Conservation (phyloP, 2,113 vertebrate genomes). For the Poecilia latipinna region DNA sequence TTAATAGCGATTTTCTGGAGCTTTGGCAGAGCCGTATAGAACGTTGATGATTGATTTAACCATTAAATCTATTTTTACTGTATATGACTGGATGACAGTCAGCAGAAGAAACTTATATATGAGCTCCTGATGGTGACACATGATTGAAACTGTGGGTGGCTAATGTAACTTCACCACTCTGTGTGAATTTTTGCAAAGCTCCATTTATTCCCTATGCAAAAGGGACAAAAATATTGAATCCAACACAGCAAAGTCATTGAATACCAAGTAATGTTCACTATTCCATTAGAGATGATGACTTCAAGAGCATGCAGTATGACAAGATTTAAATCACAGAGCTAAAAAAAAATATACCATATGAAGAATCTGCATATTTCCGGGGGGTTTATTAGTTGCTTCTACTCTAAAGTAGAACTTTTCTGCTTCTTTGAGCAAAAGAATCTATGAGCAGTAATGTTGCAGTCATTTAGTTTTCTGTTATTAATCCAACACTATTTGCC, state of each 20-base stretch:
- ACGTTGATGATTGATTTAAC: background rate
- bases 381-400: constrained; percentile 3
- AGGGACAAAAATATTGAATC: constrained; percentile 7
- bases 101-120: background rate
- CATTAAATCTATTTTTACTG: too few relatives aligned
- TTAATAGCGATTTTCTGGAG: fast-evolving
- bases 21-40: background rate
- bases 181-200: constrained; percentile 1
- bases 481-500: background rate
- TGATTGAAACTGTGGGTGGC: background rate
- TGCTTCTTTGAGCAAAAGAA: background rate
- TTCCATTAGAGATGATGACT: constrained; percentile 33
- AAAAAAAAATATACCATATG: background rate
- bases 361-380: background rate
- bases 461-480: constrained; percentile 1
- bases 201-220: constrained; percentile 30
- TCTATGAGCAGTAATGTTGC: background rate
- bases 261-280: constrained; percentile 11
- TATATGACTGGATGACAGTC: background rate
- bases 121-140: constrained; percentile 3
- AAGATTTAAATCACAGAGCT: background rate
- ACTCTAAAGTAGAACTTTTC: background rate
- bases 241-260: background rate
- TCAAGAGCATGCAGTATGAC: constrained; percentile 6
- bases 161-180: constrained; percentile 3